Evolutionary conservation across 2,797 vertebrate species (phyloP), one percentile per base, ranked within the genome.

Genomic region (Poecile montanus): DNA sequence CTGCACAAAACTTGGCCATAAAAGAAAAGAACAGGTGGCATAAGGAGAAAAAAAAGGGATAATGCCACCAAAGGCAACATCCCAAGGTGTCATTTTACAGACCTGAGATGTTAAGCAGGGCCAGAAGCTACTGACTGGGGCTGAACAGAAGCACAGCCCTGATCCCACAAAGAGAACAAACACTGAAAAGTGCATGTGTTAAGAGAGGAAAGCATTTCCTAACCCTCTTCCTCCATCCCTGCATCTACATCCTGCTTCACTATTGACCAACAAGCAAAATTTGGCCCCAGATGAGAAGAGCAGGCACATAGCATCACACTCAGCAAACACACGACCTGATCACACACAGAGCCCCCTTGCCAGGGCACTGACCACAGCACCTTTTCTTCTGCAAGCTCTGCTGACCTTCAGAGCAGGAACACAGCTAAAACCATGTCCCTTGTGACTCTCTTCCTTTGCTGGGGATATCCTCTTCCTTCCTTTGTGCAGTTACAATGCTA

Each of bases 301-400:
- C 20, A 25, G 50, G 26, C 65, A n/a, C 1, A 2, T 26, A 73
- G 68, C 56, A 65, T 26, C 11, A 3, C 2, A 10, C 21, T 30
- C 27, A 5, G 3, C 56, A 63, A 58, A 25, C 21, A 38, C 36
- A 17, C 6, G 25, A 65, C 9, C 51, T 48, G n/a, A 38, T 13
- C 45, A 19, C 22, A 10, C 16, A 8, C 38, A 44, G 13, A 45
- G 18, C 9, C 7, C 5, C 44, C 10, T 7, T 5, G 42, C 17
- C n/a, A 51, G n/a, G 0, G 0, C 16, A 36, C 32, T 32, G 18
- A 61, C 22, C 77, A 9, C 23, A 16, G 30, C 11, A 12, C 4
- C 45, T 40, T 57, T 8, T 22, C 44, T 25, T 40, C 75, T 68
- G 54, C 54, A 75, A 85, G 34, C 21, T 25, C 15, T 29, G n/a